Base-by-base conservation (phyloP, 2,113 vertebrate species). In the Malurus melanocephalus region DNA sequence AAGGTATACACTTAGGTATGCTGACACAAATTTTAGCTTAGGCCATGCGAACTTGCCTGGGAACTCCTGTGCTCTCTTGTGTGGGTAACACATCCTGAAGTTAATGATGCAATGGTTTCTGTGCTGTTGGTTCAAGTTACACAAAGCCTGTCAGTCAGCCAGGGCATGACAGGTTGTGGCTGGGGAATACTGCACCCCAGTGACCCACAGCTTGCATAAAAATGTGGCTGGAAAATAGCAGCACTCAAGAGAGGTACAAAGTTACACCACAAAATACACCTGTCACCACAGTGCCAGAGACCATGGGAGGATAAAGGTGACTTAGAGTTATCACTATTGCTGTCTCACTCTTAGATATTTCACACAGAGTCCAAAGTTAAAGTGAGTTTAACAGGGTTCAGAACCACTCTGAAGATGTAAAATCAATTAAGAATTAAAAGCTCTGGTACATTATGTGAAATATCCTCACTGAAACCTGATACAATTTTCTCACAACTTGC, bases 71-170 rank as follows among this genome's bases (percentile, higher is more conserved):
- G 48, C 62, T 91, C 69, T 46, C 55, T 51, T 74, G 53, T 64
- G n/a, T 59, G 26, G 46, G 38, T 92, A 80, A 69, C 18, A 55
- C 52, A 81, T 79, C 55, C 57, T 72, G 68, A 85, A 60, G 19
- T 74, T 80, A 85, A 56, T 22, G 40, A 62, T 77, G n/a, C 48
- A 92, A n/a, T 35, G 13, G 51, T 89, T 94, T 91, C 64, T 61
- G 42, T 90, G 27, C 21, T 59, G 5, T 23, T 85, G 55, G 32
- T 92, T 85, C 46, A 76, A 65, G 32, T 48, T 72, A 76, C 55
- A 79, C 35, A 61, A 21, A 59, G 40, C 11, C 64, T 85, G 55
- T 46, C 75, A 87, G 45, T 35, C 40, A 76, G 46, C 24, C 60
- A 77, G 67, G 23, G 38, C 38, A 49, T 52, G 69, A 83, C 46